Conservation (phyloP, 2,888 invertebrate genomes). For the Brachycybe producta region DNA sequence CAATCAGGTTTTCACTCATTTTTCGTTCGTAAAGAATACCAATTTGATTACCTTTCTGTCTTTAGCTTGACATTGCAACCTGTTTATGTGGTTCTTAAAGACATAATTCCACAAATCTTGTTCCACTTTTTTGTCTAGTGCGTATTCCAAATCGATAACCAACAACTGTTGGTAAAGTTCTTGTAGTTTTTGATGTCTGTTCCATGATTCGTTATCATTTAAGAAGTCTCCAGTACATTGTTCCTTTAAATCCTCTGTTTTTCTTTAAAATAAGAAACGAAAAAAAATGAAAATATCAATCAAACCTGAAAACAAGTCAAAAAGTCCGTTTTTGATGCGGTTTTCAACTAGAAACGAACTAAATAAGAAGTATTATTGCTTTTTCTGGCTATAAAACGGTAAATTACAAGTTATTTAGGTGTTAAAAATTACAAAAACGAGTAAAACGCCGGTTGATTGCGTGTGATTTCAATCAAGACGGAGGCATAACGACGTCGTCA, state of each 20-base stretch:
- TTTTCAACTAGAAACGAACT: neutral
- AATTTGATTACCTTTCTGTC: conserved; percentile 64
- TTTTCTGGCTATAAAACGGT: too few species aligned
- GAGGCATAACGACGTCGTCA: too few species aligned
- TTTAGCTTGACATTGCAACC: conserved; percentile 58
- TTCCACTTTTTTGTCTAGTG: conserved; percentile 75
- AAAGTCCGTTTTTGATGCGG: neutral
- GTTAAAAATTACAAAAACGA: too few species aligned
- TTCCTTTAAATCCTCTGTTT: conserved; percentile 59
- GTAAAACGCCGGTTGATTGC: too few species aligned
- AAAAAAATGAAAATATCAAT: neutral
- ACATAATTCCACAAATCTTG: conserved; percentile 80
- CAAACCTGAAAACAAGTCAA: neutral
- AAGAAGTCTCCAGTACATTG: conserved; percentile 42
- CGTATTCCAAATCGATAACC: conserved; percentile 68
- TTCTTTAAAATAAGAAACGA: conserved; percentile 38
- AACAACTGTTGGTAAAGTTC: conserved; percentile 61
- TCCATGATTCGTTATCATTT: conserved; percentile 40
- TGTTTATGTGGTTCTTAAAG: conserved; percentile 73
- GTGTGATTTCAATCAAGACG: too few species aligned
- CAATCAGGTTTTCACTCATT: too few species aligned
- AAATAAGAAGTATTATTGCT: too few species aligned
- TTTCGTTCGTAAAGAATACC: too few species aligned
- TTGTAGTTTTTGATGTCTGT: conserved; percentile 36
- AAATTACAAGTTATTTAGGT: too few species aligned